A percentile compares a stretch with the other conserved stretches of the same genome.
phyloP scores from a whole-genome alignment of 1,140 invertebrate genomes.

The Sitobion miscanthi region DNA sequence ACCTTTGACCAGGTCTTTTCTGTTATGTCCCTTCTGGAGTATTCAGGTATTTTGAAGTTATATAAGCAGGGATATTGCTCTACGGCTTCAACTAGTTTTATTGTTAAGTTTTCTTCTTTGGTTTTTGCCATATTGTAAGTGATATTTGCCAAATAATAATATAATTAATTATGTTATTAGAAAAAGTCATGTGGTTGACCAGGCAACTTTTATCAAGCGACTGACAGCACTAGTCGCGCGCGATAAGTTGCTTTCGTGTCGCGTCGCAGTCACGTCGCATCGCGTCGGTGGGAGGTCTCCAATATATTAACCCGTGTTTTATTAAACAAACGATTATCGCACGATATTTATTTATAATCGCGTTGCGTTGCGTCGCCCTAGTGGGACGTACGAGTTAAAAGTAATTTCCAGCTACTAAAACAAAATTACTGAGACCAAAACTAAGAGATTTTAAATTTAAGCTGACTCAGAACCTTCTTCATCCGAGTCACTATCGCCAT shows the following conservation, averaged over 20 bases:
- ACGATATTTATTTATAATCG: constrained; percentile 29
- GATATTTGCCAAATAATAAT: constrained; percentile 14
- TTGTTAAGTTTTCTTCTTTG: neutral
- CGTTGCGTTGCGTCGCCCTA: neutral
- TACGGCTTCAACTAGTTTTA: constrained; percentile 25
- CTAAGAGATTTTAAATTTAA: too few species aligned
- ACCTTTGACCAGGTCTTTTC: too few species aligned
- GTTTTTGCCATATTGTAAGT: constrained; percentile 25
- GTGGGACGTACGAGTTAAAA: neutral
- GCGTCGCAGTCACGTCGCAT: neutral
- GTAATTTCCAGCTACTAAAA: too few species aligned
- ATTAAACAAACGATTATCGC: neutral
- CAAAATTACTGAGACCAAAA: too few species aligned
- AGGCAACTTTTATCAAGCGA: constrained; percentile 21
- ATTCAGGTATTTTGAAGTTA: neutral
- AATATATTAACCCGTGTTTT: neutral
- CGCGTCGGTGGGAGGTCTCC: neutral
- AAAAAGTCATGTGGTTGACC: constrained; percentile 21
- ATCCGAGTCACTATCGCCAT: too few species aligned
- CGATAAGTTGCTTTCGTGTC: neutral
- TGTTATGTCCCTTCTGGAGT: too few species aligned
- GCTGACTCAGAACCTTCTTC: too few species aligned
- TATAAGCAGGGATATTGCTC: constrained; percentile 21
- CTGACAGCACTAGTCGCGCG: neutral
- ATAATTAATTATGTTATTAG: constrained; percentile 14